Percentiles rank a stretch among this genome's conserved stretches.
These are phyloP conservation scores for Calonectris borealis DNA, from an alignment of 2,113 vertebrate genomes.

Conservation along the genomic window DNA sequence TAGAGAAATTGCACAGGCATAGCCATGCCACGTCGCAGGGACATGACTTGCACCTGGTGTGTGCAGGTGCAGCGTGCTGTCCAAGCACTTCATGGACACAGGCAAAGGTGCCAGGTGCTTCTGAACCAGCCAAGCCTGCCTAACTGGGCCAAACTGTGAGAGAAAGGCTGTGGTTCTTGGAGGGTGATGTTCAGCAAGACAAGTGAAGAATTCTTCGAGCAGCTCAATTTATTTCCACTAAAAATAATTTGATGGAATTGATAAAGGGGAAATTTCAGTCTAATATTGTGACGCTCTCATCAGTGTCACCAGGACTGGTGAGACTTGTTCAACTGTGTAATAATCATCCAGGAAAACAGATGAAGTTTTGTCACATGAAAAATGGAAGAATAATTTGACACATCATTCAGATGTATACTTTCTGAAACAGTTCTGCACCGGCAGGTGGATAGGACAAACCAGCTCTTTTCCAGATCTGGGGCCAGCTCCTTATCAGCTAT, in stretches of 20 bases:
- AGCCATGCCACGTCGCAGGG: rapidly evolving
- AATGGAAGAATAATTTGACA: neutral
- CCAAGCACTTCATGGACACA: neutral
- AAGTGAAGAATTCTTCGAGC: neutral
- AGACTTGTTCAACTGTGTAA: neutral
- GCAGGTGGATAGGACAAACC: neutral
- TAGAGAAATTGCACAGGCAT: neutral
- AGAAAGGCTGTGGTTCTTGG: neutral
- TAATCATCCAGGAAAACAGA: neutral
- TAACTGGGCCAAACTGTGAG: neutral
- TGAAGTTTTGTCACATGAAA: constrained; percentile 1
- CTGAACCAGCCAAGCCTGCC: neutral
- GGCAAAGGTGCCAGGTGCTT: neutral
- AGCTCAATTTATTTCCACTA: neutral
- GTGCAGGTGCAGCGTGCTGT: too few species aligned
- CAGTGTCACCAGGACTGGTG: neutral
- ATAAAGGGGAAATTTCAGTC: neutral
- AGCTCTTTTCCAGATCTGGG: neutral
- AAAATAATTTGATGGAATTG: neutral
- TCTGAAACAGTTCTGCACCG: neutral
- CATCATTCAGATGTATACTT: neutral
- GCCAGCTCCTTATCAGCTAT: neutral
- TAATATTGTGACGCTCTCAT: neutral
- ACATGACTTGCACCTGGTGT: rapidly evolving
- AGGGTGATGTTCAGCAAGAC: neutral